A percentile compares a stretch with the other conserved stretches of the same genome.
These are phyloP conservation scores for Pseudopleuronectes americanus DNA, from an alignment of 2,797 vertebrate species.

Conservation along the genomic window DNA sequence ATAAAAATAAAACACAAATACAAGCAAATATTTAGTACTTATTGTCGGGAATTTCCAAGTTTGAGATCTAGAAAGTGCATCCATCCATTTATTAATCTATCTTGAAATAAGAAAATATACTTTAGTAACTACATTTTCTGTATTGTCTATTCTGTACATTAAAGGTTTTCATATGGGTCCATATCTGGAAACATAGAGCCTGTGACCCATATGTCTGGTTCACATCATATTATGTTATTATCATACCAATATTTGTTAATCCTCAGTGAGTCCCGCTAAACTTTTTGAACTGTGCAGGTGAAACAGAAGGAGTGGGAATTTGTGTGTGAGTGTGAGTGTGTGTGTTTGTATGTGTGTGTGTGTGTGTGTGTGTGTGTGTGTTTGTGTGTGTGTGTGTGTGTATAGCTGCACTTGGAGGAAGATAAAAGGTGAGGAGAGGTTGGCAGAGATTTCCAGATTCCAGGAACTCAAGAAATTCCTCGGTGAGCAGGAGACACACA, in stretches of 20 bases:
- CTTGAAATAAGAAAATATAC: no score
- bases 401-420: slow-evolving; percentile 26
- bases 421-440: slow-evolving; percentile 64
- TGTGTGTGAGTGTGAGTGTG: neutral
- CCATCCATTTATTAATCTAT: no score
- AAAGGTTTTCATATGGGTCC: no score
- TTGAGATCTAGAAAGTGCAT: no score
- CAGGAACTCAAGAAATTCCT: slow-evolving; percentile 77
- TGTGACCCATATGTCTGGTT: no score
- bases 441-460: slow-evolving; percentile 66
- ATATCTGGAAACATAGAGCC: no score
- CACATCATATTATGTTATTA: no score
- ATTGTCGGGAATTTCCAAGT: no score
- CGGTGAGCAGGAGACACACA: slow-evolving; percentile 60
- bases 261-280: neutral
- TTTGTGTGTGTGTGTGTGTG: slow-evolving; percentile 22
- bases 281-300: slow-evolving; percentile 7
- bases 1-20: no score
- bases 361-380: slow-evolving; percentile 14
- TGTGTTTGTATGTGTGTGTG: slow-evolving; percentile 5
- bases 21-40: no score
- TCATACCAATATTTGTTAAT: neutral
- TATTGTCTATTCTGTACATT: no score
- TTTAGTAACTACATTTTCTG: no score
- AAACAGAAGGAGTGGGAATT: slow-evolving; percentile 1